phyloP scores from a whole-genome alignment of 2,113 vertebrate species.

The Aspiorhynchus laticeps region DNA sequence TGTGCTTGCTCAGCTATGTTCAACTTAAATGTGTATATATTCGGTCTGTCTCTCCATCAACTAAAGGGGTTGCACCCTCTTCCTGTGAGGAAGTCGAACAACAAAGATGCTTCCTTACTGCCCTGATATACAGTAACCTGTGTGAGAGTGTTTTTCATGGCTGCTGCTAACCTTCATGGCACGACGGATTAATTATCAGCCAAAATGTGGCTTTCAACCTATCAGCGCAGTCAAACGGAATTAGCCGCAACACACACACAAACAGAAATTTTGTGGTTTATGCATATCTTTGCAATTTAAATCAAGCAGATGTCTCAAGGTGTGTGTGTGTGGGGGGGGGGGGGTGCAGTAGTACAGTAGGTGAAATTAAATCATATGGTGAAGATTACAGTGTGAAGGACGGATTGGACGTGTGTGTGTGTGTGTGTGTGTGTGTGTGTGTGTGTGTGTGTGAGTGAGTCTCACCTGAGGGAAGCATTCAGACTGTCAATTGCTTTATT shows the following conservation, averaged over 20 bases:
- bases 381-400: constrained; percentile 41
- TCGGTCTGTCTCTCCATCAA: constrained; percentile 4
- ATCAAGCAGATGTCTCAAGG: background rate
- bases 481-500: constrained; percentile 36
- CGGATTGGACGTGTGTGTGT: background rate
- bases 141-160: constrained; percentile 34
- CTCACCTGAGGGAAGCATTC: constrained; percentile 39
- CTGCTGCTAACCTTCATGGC: background rate
- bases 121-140: constrained; percentile 45
- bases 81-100: constrained; percentile 66
- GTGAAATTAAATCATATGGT: constrained; percentile 23
- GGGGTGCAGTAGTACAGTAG: constrained; percentile 3
- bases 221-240: background rate
- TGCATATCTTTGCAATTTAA: background rate
- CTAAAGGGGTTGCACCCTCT: constrained; percentile 61
- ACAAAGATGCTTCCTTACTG: constrained; percentile 59
- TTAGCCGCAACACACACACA: background rate
- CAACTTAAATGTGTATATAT: background rate
- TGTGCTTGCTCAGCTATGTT: background rate
- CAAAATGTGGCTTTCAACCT: background rate
- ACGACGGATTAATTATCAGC: background rate
- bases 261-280: background rate
- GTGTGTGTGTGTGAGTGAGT: constrained; percentile 13
- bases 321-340: constrained; percentile 30
- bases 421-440: constrained; percentile 35